Evolutionary conservation across 1,140 invertebrate species (phyloP).

Genomic region (Lycorma delicatula): DNA sequence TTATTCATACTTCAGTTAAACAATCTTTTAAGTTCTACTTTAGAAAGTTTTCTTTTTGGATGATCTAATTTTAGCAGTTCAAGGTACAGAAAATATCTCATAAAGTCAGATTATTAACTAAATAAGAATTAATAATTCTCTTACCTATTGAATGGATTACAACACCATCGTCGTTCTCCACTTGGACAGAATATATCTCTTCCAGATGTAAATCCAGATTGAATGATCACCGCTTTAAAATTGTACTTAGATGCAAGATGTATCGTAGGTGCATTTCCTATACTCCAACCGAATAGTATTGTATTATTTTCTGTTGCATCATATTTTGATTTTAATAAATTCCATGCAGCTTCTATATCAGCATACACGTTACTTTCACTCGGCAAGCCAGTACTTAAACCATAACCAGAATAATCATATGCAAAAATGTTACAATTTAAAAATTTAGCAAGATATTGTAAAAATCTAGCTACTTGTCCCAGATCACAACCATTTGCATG

Average conservation of each 20-base stretch:
- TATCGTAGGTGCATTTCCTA: constrained; percentile 60
- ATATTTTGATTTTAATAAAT: constrained; percentile 48
- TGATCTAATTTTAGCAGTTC: too few relatives aligned
- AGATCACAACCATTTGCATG: constrained; percentile 62
- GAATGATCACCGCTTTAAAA: constrained; percentile 58
- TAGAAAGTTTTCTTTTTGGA: too few relatives aligned
- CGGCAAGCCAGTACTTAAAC: constrained; percentile 51
- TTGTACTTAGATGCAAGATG: constrained; percentile 54
- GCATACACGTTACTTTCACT: constrained; percentile 69
- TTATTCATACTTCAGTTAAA: too few relatives aligned
- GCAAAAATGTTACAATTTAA: constrained; percentile 68
- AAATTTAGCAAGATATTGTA: constrained; percentile 53
- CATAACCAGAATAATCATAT: constrained; percentile 67
- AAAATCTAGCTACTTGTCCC: constrained; percentile 62
- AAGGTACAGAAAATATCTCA: too few relatives aligned
- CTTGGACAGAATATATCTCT: neutral
- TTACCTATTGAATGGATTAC: constrained; percentile 2
- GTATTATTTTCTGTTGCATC: constrained; percentile 55
- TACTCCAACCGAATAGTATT: constrained; percentile 64
- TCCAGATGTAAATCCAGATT: constrained; percentile 21
- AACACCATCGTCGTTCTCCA: neutral
- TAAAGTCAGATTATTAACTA: too few relatives aligned
- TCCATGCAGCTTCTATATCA: constrained; percentile 61
- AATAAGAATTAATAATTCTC: too few relatives aligned
- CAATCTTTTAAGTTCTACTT: too few relatives aligned